Conservation (phyloP, 2,888 invertebrate genomes). For the Pollenia angustigena region DNA sequence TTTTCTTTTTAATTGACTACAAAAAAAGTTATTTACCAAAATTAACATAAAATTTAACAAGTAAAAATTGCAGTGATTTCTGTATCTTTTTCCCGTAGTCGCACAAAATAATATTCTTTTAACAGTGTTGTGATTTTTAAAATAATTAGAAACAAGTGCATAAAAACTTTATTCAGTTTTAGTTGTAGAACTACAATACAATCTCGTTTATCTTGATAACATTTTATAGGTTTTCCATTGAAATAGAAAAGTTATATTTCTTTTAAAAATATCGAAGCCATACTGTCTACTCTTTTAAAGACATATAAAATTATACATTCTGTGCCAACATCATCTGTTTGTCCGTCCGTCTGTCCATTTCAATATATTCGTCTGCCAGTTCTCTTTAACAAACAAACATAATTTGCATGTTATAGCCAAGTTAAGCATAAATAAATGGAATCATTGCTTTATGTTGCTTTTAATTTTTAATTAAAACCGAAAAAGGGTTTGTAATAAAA, state of each 20-base stretch:
- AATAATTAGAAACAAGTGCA: conserved; percentile 28
- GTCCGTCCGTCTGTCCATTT: conserved; percentile 3
- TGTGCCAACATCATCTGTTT: background rate
- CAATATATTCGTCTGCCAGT: background rate
- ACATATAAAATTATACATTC: background rate
- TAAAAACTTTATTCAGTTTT: conserved; percentile 9
- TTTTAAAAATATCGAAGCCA: background rate
- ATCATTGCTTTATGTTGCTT: conserved; percentile 67
- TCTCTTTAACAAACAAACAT: conserved; percentile 16
- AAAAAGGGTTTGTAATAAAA: conserved; percentile 64
- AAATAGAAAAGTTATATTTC: background rate
- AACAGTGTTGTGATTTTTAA: conserved; percentile 7
- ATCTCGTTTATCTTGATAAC: conserved; percentile 9
- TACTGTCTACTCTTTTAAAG: conserved; percentile 33
- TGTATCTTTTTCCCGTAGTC: conserved; percentile 18
- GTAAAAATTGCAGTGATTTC: background rate
- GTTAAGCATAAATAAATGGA: conserved; percentile 62
- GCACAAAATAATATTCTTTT: conserved; percentile 4
- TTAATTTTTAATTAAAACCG: conserved; percentile 70
- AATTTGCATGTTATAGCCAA: conserved; percentile 60
- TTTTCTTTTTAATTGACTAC: background rate
- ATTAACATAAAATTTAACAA: background rate
- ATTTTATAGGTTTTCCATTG: background rate
- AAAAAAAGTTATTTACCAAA: background rate
- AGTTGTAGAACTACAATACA: conserved; percentile 23